Conservation (phyloP, 92 coral and sea anemone genomes). For the Phymanthus crucifer region DNA sequence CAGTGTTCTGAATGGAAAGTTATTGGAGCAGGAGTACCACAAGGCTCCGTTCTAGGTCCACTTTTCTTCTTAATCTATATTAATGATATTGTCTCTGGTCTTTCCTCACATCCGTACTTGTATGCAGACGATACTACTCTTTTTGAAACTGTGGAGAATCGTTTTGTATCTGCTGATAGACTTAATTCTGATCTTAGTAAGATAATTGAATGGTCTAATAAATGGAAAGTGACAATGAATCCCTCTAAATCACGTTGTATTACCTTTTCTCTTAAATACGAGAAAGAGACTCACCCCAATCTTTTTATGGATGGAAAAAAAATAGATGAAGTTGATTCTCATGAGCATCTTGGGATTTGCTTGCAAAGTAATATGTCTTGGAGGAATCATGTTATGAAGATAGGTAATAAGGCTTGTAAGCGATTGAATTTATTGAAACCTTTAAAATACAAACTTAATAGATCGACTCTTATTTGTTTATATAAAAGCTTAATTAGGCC, state of each 20-base stretch:
- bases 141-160: not conserved
- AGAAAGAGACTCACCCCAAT: not conserved
- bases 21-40: slow-evolving; percentile 39
- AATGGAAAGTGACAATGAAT: not conserved
- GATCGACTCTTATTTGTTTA: no score
- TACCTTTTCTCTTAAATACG: not conserved
- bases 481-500: no score
- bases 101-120: not conserved
- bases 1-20: slow-evolving; percentile 36
- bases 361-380: slow-evolving; percentile 36
- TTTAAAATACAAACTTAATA: no score
- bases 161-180: slow-evolving; percentile 17
- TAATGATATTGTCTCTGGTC: slow-evolving; percentile 16
- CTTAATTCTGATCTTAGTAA: slow-evolving; percentile 12
- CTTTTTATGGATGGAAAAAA: slow-evolving; percentile 9
- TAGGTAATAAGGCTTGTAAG: slow-evolving; percentile 35
- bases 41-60: slow-evolving; percentile 13
- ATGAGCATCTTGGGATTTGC: slow-evolving; percentile 43
- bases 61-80: slow-evolving; percentile 36
- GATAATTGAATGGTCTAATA: no score
- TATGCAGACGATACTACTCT: slow-evolving; percentile 38
- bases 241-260: not conserved
- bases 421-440: slow-evolving; percentile 29
- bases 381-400: slow-evolving; percentile 16
- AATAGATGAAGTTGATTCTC: not conserved